Evolutionary conservation across 2,888 invertebrate species (phyloP), one percentile per base, ranked within the genome.

Genomic region (Apocheima hispidaria): DNA sequence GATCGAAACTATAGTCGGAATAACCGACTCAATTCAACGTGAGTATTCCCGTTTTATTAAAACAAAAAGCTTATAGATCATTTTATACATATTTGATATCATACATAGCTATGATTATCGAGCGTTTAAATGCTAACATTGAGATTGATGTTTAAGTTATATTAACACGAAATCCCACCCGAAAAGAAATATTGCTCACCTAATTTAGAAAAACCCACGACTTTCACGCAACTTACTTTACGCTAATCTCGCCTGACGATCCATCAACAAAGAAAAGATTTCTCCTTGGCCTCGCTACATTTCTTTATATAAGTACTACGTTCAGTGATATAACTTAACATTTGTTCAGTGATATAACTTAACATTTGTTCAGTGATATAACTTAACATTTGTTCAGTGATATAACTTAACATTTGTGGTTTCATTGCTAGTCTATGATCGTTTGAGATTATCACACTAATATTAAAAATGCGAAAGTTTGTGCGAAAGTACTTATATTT

Each of bases 201-300:
- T 40, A 51, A 51, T 51, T 28, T 28, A 40, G 40, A 50, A 54
- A 60, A 50, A 41, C 28, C 21, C 48, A 23, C 51, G 5, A 40
- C 60, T 60, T 56, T 60, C 60, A 40, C 60, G 21, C 23, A 9
- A 51, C 23, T 46, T 50, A 51, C 50, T 40, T 51, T 16, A 21
- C 41, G 55, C 16, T 43, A 53, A 56, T 51, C 36, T 55, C 10
- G 38, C 14, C 26, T 36, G 44, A 51, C 50, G 38, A 57, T 62
- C 48, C 56, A 48, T 61, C 61, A 21, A 50, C 36, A 26, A 56
- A 51, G 33, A 55, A 54, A 57, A 62, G 61, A 57, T 57, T 62
- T 56, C 58, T 59, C 52, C 46, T 52, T 36, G 9, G 23, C 28
- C 46, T n/a, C 26, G 20, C 12, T 21, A 20, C 20, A n/a, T 35